Evolutionary conservation across 2,797 vertebrate species (phyloP).

Genomic region (Acropternis orthonyx): DNA sequence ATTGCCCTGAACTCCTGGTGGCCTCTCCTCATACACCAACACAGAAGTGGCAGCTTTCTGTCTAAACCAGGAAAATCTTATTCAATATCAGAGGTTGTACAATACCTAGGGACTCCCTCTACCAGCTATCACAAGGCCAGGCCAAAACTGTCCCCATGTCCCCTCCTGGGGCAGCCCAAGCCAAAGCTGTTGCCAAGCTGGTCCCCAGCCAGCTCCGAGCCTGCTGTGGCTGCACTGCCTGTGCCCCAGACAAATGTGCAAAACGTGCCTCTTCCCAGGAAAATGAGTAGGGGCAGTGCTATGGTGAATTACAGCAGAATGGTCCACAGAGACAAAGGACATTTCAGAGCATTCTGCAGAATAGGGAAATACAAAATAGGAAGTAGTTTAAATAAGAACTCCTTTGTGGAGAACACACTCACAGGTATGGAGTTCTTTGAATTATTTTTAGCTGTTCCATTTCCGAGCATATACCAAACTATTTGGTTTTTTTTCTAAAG

Average conservation of each 20-base stretch:
- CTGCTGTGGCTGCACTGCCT: background rate
- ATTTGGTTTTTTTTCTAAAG: background rate
- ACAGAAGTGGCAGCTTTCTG: background rate
- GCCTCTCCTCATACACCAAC: background rate
- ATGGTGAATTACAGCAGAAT: accelerated
- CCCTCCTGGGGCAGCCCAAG: background rate
- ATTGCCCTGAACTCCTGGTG: accelerated
- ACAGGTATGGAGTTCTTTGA: background rate
- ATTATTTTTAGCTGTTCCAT: background rate
- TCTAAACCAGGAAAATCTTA: background rate
- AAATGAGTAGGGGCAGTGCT: background rate
- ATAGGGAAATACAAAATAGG: background rate
- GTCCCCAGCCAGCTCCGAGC: too few species aligned
- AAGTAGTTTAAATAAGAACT: background rate
- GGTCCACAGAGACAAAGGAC: background rate
- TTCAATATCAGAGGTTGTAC: accelerated
- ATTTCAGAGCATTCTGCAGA: background rate
- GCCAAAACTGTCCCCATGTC: background rate
- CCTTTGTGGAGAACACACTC: background rate
- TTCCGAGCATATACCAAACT: background rate
- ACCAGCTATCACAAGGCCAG: background rate
- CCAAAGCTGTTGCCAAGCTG: too few species aligned
- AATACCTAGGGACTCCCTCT: too few species aligned
- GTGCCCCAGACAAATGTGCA: accelerated
- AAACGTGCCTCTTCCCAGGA: accelerated